Percentiles rank a stretch among this genome's conserved stretches.
These are phyloP conservation scores for Dynastes hyllus DNA, from an alignment of 2,888 invertebrate species.

Conservation along the genomic window DNA sequence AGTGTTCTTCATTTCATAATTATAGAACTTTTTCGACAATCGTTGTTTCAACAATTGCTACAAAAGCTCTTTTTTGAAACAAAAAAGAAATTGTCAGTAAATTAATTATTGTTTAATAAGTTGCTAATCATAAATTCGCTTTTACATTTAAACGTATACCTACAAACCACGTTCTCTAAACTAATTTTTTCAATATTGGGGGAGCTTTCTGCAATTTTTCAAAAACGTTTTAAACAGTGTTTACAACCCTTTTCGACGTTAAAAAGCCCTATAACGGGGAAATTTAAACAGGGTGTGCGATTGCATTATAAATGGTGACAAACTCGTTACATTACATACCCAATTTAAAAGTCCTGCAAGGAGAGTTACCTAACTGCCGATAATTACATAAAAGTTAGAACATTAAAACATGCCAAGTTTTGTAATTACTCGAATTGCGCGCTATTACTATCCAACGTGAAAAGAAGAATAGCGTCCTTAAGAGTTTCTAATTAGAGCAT, in stretches of 20 bases:
- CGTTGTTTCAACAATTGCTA: too few relatives aligned
- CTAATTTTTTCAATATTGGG: too few relatives aligned
- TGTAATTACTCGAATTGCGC: conserved; percentile 23
- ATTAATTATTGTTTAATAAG: too few relatives aligned
- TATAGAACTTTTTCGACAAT: too few relatives aligned
- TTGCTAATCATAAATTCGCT: too few relatives aligned
- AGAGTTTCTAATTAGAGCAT: conserved; percentile 19
- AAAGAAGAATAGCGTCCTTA: conserved; percentile 1
- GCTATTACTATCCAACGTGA: background rate
- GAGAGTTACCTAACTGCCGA: conserved; percentile 1
- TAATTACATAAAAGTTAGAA: conserved; percentile 9
- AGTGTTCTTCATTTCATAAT: too few relatives aligned
- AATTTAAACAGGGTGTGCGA: background rate
- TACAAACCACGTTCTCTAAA: too few relatives aligned
- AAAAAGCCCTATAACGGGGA: background rate
- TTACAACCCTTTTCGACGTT: background rate
- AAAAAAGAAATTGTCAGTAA: too few relatives aligned
- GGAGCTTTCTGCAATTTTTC: background rate
- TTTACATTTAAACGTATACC: too few relatives aligned
- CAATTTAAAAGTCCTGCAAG: conserved; percentile 9
- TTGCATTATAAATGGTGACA: background rate
- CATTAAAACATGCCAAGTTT: conserved; percentile 18
- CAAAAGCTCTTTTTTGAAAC: too few relatives aligned
- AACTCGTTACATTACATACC: background rate
- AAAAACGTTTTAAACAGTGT: background rate